A percentile compares a stretch with the other conserved stretches of the same genome.
Conservation (phyloP, 2,888 invertebrate genomes). For the Lydus trimaculatus region DNA sequence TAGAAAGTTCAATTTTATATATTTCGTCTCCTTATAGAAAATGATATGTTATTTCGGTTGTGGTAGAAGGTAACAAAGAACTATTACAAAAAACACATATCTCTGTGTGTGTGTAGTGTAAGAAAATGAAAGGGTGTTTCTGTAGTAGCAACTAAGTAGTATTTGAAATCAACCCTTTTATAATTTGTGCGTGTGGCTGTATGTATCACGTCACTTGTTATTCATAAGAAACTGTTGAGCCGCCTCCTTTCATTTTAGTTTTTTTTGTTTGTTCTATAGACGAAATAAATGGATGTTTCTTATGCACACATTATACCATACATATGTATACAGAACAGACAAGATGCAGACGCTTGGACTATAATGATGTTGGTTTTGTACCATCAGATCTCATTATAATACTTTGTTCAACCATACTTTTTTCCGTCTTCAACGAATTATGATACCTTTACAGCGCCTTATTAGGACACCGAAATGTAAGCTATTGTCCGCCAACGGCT, state of each 20-base stretch:
- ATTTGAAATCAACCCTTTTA: conserved; percentile 29
- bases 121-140: conserved; percentile 41
- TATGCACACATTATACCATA: too few relatives aligned
- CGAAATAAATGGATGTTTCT: conserved; percentile 35
- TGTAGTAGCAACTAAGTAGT: conserved; percentile 34
- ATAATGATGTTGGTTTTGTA: conserved; percentile 43
- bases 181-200: conserved; percentile 36
- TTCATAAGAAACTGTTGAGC: conserved; percentile 35
- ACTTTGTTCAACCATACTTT: conserved; percentile 25
- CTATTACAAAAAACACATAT: background rate
- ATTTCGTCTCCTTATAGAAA: background rate
- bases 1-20: background rate
- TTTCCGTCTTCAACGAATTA: conserved; percentile 17
- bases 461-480: conserved; percentile 20
- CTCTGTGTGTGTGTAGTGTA: background rate
- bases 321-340: conserved; percentile 30
- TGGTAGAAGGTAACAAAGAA: background rate
- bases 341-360: conserved; percentile 35
- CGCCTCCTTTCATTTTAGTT: conserved; percentile 41
- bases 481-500: background rate
- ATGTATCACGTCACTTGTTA: conserved; percentile 37
- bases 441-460: conserved; percentile 14
- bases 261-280: conserved; percentile 27
- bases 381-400: conserved; percentile 38
- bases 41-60: conserved; percentile 31